Conservation (phyloP, 1,140 invertebrate genomes). For the Teleogryllus occipitalis region DNA sequence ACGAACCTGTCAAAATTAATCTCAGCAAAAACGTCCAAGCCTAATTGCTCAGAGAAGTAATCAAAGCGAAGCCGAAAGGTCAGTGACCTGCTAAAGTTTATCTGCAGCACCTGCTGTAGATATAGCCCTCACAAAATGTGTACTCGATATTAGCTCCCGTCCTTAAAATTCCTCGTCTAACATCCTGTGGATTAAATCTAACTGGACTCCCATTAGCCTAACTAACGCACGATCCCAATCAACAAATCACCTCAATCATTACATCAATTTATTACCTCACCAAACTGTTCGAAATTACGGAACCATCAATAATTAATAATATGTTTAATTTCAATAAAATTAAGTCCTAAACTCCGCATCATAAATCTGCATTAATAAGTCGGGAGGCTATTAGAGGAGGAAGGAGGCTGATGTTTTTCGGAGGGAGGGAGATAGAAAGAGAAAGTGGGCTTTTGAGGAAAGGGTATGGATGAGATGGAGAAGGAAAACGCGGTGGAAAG, state of each 20-base stretch:
- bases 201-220: background rate
- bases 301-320: conserved; percentile 6
- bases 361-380: background rate
- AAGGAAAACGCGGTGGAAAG: background rate
- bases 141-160: background rate
- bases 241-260: conserved; percentile 5
- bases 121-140: background rate
- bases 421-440: background rate
- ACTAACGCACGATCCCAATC: background rate
- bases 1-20: too few relatives aligned
- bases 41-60: too few relatives aligned
- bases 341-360: background rate
- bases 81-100: background rate
- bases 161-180: background rate
- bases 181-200: conserved; percentile 4
- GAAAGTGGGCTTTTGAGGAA: background rate
- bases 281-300: background rate
- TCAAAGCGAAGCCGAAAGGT: background rate
- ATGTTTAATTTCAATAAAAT: conserved; percentile 6
- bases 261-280: background rate
- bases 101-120: background rate
- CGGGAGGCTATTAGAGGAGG: too few relatives aligned
- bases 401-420: background rate
- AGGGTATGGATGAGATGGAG: background rate
- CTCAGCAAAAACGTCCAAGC: too few relatives aligned